Base-by-base conservation (phyloP, 2,797 vertebrate species). In the Rhadinocentrus ornatus region DNA sequence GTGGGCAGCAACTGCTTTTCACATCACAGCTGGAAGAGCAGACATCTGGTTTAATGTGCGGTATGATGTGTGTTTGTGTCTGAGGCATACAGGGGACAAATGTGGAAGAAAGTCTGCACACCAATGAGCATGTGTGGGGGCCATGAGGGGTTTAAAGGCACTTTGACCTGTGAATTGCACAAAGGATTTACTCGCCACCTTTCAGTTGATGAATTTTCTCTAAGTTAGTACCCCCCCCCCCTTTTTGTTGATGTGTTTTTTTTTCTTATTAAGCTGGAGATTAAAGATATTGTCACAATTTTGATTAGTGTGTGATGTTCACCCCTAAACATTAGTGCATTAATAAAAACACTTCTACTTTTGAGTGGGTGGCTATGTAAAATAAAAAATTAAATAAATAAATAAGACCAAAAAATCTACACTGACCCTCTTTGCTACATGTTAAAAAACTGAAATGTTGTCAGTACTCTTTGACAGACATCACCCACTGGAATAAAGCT, bases 11-110 rank as follows among this genome's bases (percentile, higher is more conserved):
- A 66, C 78, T 71, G 76, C 71, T 89, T 84, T 84, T 83, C 86
- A 85, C 83, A 84, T 90, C 86, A 88, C 63, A 75, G 62, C 71
- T 85, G 86, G 91, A 83, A 70, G 85, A 91, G 89, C 89, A 62
- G 79, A 80, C 85, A 81, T 86, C 71, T 86, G 82, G 64, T 82
- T 85, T 77, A 66, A 20, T 77, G 70, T 62, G 71, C 65, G 70
- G 29, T 48, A 6, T 37, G 10, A 26, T 50, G 62, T 74, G 29
- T 37, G 46, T 58, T 52, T 57, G 53, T 34, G 27, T 48, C 55
- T 63, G 66, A 71, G 53, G 64, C 6, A 59, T 62, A 27, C 35
- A 26, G 15, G 29, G 10, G 29, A 53, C 1, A 18, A 56, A 5
- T 73, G 53, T 71, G 64, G 69, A 65, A 60, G 39, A 76, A 13